Evolutionary conservation across 2,797 vertebrate genomes (phyloP), one percentile per base, ranked within the genome.

Genomic region (Acanthurus lineatus): DNA sequence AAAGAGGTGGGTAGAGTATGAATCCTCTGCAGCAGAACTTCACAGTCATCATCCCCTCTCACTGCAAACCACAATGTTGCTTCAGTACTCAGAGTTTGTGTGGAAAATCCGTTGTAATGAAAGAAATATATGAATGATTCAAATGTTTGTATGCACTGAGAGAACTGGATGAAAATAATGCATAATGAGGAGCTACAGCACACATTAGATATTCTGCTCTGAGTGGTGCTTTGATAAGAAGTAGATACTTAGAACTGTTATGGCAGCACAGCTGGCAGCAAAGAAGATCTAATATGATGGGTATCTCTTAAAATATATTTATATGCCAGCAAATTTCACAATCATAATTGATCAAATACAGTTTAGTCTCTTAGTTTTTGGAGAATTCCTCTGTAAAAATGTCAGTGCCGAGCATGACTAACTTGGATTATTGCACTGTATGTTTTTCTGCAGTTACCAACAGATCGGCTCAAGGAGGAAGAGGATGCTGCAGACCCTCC

Each of bases 391-490:
- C 5, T 25, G 40, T 61, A 52, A 76, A 44, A 56, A 14, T 49
- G 6, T 69, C 16, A 64, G 15, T 44, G 10, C 0, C 12, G 17
- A 54, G 38, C 40, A 15, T 68, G 20, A n/a, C n/a, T 48, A 32
- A 64, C 10, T 38, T 2, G 25, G 11, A 4, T 61, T 28, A 9
- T 1, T 45, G 76, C 0, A 8, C 16, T 54, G 19, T 51, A 14
- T 81, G 35, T 56, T 63, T 77, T 17, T 77, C 45, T 75, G 3
- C 79, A 99, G 98, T 91, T 99, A 99, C 92, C 91, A 96, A 84
- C 96, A 98, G 81, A 99, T 99, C 69, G 96, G 96, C 52, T 94
- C 95, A 64, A 95, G 93, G 82, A 99, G 96, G 95, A 98, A 96
- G 93, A 96, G 89, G 88, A 86, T 92, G 88, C 77, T 90, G 28